Evolutionary conservation across 2,888 invertebrate species (phyloP), one percentile per base, ranked within the genome.

Genomic region (Laothoe populi): DNA sequence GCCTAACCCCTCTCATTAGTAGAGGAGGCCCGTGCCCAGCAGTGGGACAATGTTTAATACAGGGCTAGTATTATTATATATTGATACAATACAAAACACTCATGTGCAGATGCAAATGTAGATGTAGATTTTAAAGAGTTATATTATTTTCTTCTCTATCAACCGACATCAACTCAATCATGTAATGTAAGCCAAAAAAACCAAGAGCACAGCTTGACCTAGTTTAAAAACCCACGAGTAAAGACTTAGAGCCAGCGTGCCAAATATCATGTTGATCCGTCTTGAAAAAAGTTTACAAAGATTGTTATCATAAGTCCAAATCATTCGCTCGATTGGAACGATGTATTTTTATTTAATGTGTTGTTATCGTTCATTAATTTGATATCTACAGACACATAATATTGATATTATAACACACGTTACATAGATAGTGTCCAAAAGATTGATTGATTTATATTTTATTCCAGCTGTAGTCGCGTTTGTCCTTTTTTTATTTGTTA

Each of bases 241-340:
- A 19, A 53, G 53, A 35, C 53, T 53, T 53, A 35, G 11, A 53
- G 35, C 53, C 19, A 53, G 31, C 53, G 53, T 35, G 53, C 53
- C 35, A 53, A 49, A 53, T 24, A 26, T 48, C 48, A 53, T 53
- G 53, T 35, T 53, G 35, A 53, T 53, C 53, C 53, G 53, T 35
- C 13, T 24, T 53, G 19, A 35, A 53, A 35, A 53, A 10, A 19
- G 53, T 53, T 19, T 35, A 24, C 24, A 24, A 31, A 53, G 53
- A 53, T 35, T 53, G 53, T 11, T 19, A 53, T 53, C 31, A 53
- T 35, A 16, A 53, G 19, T 53, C 53, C 1, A 53, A 53, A 53
- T 48, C 26, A 48, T 48, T 31, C 31, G 16, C 49, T 53, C 8
- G 19, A 35, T 35, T 35, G 31, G 31, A 48, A 48, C 48, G 48